phyloP scores from a whole-genome alignment of 1,140 invertebrate genomes.

The Psilanteris sp. region DNA sequence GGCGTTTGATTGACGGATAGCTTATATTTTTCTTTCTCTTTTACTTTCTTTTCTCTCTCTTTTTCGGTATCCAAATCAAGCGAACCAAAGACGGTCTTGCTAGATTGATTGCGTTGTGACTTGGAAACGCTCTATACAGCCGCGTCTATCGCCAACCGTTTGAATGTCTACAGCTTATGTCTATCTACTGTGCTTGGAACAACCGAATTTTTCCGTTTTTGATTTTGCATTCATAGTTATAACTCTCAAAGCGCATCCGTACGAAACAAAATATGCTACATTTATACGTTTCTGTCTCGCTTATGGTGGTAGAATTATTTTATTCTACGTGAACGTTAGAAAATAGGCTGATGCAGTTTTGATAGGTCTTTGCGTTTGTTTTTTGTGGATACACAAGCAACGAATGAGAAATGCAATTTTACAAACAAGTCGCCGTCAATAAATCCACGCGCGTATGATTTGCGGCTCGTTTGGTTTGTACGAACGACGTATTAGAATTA shows the following conservation, averaged over 20 bases:
- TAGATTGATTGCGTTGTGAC: slow-evolving; percentile 51
- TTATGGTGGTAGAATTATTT: slow-evolving; percentile 57
- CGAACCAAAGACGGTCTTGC: slow-evolving; percentile 20
- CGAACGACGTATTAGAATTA: neutral
- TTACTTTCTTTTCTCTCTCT: no score
- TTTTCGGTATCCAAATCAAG: slow-evolving; percentile 19
- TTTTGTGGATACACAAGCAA: slow-evolving; percentile 14
- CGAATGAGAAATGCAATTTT: slow-evolving; percentile 17
- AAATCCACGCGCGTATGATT: no score
- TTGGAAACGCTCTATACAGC: slow-evolving; percentile 47
- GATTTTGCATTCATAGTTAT: slow-evolving; percentile 56
- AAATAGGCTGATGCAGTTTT: slow-evolving; percentile 46
- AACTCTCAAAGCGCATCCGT: slow-evolving; percentile 54
- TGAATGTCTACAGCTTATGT: slow-evolving; percentile 58
- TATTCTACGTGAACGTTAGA: slow-evolving; percentile 41
- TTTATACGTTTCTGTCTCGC: slow-evolving; percentile 55
- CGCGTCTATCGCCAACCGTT: slow-evolving; percentile 29
- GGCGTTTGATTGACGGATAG: no score
- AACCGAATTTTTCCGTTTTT: slow-evolving; percentile 57
- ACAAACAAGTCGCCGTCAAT: no score
- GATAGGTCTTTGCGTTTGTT: slow-evolving; percentile 24
- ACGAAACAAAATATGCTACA: slow-evolving; percentile 54
- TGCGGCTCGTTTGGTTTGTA: no score
- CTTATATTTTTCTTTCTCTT: no score
- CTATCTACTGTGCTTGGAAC: slow-evolving; percentile 52